These are phyloP conservation scores for Dysdera silvatica DNA, from an alignment of 1,140 invertebrate genomes.

Conservation along the genomic window DNA sequence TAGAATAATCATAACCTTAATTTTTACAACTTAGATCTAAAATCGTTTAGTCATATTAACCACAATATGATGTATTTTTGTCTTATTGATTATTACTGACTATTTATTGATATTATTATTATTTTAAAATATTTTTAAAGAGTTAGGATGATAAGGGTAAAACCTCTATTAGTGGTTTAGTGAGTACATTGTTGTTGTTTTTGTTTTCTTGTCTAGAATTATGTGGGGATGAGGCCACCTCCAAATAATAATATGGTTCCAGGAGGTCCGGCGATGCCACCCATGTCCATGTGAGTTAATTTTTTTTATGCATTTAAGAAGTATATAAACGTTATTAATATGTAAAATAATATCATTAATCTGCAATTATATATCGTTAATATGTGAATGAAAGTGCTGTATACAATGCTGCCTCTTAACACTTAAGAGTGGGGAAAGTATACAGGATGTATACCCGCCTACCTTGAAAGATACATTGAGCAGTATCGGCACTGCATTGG, in stretches of 20 bases:
- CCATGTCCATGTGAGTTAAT: slow-evolving; percentile 68
- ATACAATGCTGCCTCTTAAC: too few relatives aligned
- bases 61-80: too few relatives aligned
- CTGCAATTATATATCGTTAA: too few relatives aligned
- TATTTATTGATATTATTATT: not conserved
- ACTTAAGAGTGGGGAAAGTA: too few relatives aligned
- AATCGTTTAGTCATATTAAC: too few relatives aligned
- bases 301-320: not conserved
- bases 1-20: too few relatives aligned
- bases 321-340: not conserved
- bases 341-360: not conserved
- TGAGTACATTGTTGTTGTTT: not conserved
- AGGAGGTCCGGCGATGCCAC: slow-evolving; percentile 58
- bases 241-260: slow-evolving; percentile 69
- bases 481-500: too few relatives aligned
- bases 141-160: not conserved
- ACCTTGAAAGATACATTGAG: too few relatives aligned
- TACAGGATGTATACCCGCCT: too few relatives aligned
- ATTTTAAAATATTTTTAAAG: not conserved
- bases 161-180: not conserved
- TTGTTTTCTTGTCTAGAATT: slow-evolving; percentile 34
- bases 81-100: too few relatives aligned
- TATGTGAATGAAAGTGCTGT: too few relatives aligned
- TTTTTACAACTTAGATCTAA: too few relatives aligned
- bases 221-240: slow-evolving; percentile 71